Percentiles rank a stretch among this genome's conserved stretches.
These are phyloP conservation scores for Rhagoletis pomonella DNA, from an alignment of 1,140 invertebrate species.

Conservation along the genomic window DNA sequence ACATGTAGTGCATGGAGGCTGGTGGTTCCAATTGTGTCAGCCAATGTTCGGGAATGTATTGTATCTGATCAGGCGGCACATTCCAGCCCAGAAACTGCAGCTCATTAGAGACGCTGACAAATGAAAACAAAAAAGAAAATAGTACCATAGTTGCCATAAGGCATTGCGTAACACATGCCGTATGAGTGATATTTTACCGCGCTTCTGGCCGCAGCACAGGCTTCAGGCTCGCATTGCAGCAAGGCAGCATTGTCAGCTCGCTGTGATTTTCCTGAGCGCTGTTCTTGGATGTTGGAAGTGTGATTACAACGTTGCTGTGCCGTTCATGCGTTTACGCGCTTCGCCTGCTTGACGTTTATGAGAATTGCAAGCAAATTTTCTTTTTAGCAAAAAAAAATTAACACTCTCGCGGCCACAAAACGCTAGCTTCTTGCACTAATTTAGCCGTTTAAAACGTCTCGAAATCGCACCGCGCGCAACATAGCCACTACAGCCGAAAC, in stretches of 20 bases:
- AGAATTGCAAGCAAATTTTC: not conserved
- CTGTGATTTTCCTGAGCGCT: not conserved
- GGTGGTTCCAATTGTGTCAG: constrained; percentile 86
- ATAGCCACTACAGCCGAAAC: constrained; percentile 1
- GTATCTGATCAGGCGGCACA: constrained; percentile 83
- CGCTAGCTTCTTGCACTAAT: not conserved
- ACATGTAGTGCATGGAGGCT: constrained; percentile 86
- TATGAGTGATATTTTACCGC: constrained; percentile 57
- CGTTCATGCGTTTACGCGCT: not conserved
- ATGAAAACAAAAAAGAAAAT: not conserved
- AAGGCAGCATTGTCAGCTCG: constrained; percentile 54
- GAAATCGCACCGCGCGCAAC: not conserved
- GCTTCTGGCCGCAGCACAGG: constrained; percentile 65
- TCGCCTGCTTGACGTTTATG: not conserved
- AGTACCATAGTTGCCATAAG: not conserved
- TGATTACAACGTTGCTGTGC: not conserved
- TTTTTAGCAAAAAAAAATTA: not conserved
- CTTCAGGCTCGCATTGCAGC: constrained; percentile 66
- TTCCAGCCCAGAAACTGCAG: constrained; percentile 84
- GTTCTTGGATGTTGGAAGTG: not conserved
- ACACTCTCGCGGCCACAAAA: not conserved
- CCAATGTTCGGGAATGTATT: constrained; percentile 89
- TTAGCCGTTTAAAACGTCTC: constrained; percentile 41
- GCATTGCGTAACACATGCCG: not conserved
- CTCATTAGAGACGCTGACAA: constrained; percentile 58